Evolutionary conservation across 2,797 vertebrate species (phyloP), one percentile per base, ranked within the genome.

Genomic region (Carapus acus): DNA sequence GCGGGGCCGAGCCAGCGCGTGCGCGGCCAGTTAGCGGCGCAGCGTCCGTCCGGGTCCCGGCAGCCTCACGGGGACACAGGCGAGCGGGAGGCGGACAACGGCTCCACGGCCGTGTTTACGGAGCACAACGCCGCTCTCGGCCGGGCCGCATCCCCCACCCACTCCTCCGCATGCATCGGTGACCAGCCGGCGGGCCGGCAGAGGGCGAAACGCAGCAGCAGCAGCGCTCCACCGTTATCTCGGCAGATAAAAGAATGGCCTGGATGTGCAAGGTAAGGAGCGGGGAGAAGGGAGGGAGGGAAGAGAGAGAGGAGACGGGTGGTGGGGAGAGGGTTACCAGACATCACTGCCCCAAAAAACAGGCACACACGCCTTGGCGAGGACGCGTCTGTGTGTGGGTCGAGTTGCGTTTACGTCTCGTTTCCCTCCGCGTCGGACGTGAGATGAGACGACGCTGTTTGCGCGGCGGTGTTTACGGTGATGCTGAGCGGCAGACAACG

Each of bases 241-340:
- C 74, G 71, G 77, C 73, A 82, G 81, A 84, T 69, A 74, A 71
- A 87, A 91, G 86, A 84, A 97, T 96, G 93, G 93, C 93, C 92
- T 94, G 92, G 92, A 88, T 93, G 82, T 89, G 91, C 83, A 97
- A 97, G 94, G 94, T 97, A 90, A 92, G 89, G 71, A 47, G 40
- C 71, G 79, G 61, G 42, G 61, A n/a, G n/a, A n/a, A n/a, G n/a
- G n/a, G n/a, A n/a, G n/a, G n/a, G n/a, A n/a, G n/a, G n/a, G n/a
- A n/a, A n/a, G n/a, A n/a, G n/a, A n/a, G n/a, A n/a, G n/a, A n/a
- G n/a, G n/a, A n/a, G n/a, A n/a, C n/a, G n/a, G n/a, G n/a, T n/a
- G n/a, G n/a, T n/a, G n/a, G n/a, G n/a, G n/a, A n/a, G n/a, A n/a
- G n/a, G 16, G 40, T 77, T 71, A 69, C 59, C 62, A 47, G 78